Conservation (phyloP, 2,113 vertebrate species). For the Gymnocephalus cernua region DNA sequence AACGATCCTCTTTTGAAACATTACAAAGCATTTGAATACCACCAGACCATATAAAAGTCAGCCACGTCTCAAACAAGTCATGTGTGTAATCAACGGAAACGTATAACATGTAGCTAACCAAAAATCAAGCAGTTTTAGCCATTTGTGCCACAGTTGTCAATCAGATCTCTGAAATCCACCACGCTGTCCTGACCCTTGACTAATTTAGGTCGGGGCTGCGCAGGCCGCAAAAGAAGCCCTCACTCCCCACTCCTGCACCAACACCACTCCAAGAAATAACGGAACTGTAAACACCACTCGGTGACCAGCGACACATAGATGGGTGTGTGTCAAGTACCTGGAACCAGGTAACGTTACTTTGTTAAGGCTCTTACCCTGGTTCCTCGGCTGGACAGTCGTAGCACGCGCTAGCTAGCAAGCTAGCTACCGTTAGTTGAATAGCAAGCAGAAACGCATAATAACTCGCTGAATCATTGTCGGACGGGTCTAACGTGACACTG, state of each 20-base stretch:
- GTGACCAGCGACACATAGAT: neutral
- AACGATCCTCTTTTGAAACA: conserved; percentile 28
- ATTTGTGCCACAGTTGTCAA: conserved; percentile 58
- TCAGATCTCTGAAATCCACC: conserved; percentile 29
- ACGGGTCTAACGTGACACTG: conserved; percentile 77
- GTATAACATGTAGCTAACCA: neutral
- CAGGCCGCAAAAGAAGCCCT: conserved; percentile 71
- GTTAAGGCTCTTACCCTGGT: conserved; percentile 34
- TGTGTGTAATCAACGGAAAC: neutral
- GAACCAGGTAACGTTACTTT: conserved; percentile 15
- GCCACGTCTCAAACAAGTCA: neutral
- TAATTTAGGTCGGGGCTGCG: conserved; percentile 80
- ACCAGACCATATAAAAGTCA: conserved; percentile 11
- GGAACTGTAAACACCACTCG: conserved; percentile 27
- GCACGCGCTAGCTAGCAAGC: conserved; percentile 77
- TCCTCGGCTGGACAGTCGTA: conserved; percentile 48
- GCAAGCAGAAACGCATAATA: conserved; percentile 78
- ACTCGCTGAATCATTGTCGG: conserved; percentile 86
- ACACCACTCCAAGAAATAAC: conserved; percentile 14
- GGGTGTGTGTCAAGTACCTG: conserved; percentile 31
- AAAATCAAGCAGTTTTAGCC: neutral
- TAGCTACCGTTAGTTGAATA: conserved; percentile 68
- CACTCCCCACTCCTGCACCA: conserved; percentile 40
- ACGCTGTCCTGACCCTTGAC: conserved; percentile 58
- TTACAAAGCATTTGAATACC: conserved; percentile 20